phyloP scores from a whole-genome alignment of 2,113 vertebrate genomes.

The Leucoraja erinaceus region DNA sequence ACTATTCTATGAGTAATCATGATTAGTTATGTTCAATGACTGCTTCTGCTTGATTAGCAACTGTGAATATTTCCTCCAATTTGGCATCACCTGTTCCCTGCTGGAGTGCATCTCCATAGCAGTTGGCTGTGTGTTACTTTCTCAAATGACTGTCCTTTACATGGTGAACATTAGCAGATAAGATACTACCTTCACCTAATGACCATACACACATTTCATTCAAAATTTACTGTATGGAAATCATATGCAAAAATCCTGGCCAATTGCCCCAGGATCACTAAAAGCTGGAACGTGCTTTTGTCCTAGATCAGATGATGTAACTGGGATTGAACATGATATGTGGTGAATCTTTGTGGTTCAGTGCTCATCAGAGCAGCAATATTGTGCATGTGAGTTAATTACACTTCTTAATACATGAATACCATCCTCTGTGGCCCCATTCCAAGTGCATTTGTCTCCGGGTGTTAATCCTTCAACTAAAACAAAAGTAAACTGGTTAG shows the following conservation, averaged over 20 bases:
- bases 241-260: not conserved
- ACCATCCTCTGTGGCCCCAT: not conserved
- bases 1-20: not conserved
- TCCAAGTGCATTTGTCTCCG: not conserved
- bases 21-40: not conserved
- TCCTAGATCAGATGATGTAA: not conserved
- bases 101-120: not conserved
- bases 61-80: not conserved
- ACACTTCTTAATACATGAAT: no score
- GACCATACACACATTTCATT: not conserved
- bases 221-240: not conserved
- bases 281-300: not conserved
- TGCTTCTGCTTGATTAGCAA: not conserved
- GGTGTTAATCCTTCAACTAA: not conserved
- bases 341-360: no score
- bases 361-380: no score
- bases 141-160: not conserved
- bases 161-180: not conserved
- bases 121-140: not conserved
- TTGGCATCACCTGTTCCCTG: not conserved
- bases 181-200: not conserved
- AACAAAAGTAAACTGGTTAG: not conserved
- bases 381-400: no score
- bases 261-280: not conserved
- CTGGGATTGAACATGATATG: no score